phyloP scores from a whole-genome alignment of 2,113 vertebrate genomes.

The Prunella fulvescens region DNA sequence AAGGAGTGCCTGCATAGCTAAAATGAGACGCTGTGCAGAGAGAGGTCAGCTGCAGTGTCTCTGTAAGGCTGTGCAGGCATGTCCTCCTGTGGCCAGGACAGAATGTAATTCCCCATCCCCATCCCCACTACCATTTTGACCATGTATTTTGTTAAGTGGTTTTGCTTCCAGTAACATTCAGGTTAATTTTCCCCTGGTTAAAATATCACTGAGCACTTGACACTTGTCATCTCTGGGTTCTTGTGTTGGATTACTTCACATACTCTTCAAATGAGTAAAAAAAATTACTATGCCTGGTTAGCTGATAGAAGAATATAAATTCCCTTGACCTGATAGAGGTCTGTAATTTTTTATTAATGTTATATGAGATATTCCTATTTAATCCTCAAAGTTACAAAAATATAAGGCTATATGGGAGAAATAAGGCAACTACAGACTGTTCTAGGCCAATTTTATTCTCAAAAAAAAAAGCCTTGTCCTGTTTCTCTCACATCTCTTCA shows the following conservation, averaged over 20 bases:
- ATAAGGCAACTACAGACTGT: neutral
- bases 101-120: neutral
- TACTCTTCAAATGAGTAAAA: neutral
- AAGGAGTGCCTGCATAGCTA: neutral
- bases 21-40: neutral
- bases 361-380: neutral
- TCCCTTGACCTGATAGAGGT: neutral
- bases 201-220: neutral
- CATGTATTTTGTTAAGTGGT: neutral
- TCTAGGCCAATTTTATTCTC: neutral
- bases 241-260: neutral
- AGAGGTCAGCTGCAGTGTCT: neutral
- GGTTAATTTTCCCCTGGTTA: neutral
- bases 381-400: neutral
- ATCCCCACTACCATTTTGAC: neutral
- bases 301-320: neutral
- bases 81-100: neutral
- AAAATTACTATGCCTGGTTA: neutral
- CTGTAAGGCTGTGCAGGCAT: accelerated
- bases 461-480: neutral
- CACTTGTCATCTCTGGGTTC: neutral
- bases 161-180: neutral
- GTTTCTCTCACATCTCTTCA: neutral
- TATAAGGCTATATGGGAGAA: neutral
- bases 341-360: neutral